phyloP scores from a whole-genome alignment of 2,113 vertebrate species.

The Chroicocephalus ridibundus region DNA sequence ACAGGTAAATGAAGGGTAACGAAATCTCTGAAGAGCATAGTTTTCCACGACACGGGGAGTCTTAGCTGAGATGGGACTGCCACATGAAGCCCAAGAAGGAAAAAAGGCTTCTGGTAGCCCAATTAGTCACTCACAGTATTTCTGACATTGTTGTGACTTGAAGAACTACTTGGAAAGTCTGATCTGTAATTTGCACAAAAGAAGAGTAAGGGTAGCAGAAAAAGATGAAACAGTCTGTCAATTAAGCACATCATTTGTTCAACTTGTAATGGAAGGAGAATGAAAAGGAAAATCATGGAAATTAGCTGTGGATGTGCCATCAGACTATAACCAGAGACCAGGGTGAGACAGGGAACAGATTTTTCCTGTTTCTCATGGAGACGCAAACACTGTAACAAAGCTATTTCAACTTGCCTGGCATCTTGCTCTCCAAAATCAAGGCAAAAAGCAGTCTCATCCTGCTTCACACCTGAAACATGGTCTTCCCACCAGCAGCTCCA shows the following conservation, averaged over 20 bases:
- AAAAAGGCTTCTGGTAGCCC: not conserved
- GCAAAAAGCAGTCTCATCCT: not conserved
- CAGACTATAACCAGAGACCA: not conserved
- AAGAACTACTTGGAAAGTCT: slow-evolving; percentile 3
- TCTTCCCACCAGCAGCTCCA: not conserved
- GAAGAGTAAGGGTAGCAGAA: not conserved
- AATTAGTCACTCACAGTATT: not conserved
- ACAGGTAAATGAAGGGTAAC: not conserved
- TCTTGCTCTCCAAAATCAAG: not conserved
- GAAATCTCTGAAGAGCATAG: not conserved
- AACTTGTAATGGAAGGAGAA: not conserved
- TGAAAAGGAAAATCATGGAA: not conserved
- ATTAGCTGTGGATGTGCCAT: not conserved
- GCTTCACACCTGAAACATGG: not conserved
- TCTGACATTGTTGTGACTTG: not conserved
- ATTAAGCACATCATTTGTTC: not conserved
- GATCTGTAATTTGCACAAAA: not conserved
- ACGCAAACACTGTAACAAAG: not conserved
- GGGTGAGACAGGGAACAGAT: not conserved
- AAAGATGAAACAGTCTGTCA: not conserved
- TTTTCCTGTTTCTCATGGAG: not conserved
- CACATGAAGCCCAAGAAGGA: not conserved
- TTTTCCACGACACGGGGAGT: not conserved
- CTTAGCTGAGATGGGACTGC: not conserved
- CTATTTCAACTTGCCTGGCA: not conserved